These are phyloP conservation scores for Cryptops parisi DNA, from an alignment of 2,888 invertebrate genomes.

Conservation along the genomic window DNA sequence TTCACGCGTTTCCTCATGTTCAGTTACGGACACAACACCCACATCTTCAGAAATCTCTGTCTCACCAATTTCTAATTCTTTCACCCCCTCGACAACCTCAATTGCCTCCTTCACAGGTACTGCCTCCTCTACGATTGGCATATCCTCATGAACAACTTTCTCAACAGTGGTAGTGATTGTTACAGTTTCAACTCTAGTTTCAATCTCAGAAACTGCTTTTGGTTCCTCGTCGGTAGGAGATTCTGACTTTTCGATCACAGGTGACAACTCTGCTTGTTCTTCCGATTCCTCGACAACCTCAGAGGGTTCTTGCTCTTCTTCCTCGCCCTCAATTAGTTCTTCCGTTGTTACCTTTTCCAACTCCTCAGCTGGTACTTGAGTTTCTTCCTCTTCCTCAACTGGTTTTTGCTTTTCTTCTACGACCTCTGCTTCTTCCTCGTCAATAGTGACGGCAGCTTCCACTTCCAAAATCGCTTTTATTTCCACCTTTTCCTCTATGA, in stretches of 20 bases:
- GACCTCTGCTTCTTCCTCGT: background rate
- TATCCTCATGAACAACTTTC: background rate
- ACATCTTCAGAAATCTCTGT: background rate
- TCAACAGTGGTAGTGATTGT: background rate
- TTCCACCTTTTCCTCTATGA: slow-evolving; percentile 10
- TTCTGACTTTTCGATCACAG: background rate
- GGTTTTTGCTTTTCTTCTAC: too few species aligned
- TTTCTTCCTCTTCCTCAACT: too few species aligned
- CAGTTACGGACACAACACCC: background rate
- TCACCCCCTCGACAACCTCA: background rate
- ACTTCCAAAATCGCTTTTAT: slow-evolving; percentile 1
- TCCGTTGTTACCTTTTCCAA: background rate
- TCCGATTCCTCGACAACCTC: slow-evolving; percentile 1
- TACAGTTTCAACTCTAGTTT: background rate
- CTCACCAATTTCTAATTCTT: background rate
- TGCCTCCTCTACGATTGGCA: background rate
- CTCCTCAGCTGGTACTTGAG: slow-evolving; percentile 3
- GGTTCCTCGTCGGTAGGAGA: background rate
- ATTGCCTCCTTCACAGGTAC: background rate
- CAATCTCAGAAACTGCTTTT: too few species aligned
- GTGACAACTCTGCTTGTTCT: background rate
- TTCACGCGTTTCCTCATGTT: background rate
- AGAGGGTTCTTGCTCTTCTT: too few species aligned
- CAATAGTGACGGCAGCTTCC: background rate
- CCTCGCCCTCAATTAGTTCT: background rate